Evolutionary conservation across 2,797 vertebrate species (phyloP), one percentile per base, ranked within the genome.

Genomic region (Clangula hyemalis): DNA sequence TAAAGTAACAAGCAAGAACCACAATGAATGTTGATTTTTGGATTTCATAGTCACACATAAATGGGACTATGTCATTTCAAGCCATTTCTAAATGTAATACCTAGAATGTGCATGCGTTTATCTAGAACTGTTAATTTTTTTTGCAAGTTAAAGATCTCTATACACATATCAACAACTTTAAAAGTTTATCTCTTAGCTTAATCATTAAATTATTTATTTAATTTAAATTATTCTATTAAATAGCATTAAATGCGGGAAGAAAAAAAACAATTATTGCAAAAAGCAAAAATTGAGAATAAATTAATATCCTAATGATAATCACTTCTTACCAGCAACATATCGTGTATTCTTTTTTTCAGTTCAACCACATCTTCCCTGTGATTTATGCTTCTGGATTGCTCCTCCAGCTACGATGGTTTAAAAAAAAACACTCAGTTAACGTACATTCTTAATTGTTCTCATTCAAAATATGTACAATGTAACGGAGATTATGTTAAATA

Each of bases 341-440:
- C 99, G 84, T 97, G 98, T 75, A 99, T 98, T 96, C 98, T 99
- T 97, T 98, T 99, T 97, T 98, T 99, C 95, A 99, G 74, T 65
- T 98, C 97, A 32, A 96, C 93, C 39, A 98, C 98, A 96, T 99
- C 99, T 79, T 99, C 99, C 93, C 98, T 99, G 83, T 98, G 97
- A 70, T 95, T 98, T 95, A 98, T 90, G 19, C 89, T 98, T 91
- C 98, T 99, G 77, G 98, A 99, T 73, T 99, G 98, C 89, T 99
- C 98, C 96, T 99, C 99, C 41, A 99, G 98, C 99, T 99, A 97
- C 78, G 94, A 97, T 32, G 74, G 49, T 91, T 45, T 45, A 19
- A 19, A 85, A 94, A 88, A 27, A 89, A 87, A 14, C 39, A 11
- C 6, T 58, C 5, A 75, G 5, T 79, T 54, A 89, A 89, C 7